Evolutionary conservation across 2,113 vertebrate genomes (phyloP).

Genomic region (Daubentonia madagascariensis): DNA sequence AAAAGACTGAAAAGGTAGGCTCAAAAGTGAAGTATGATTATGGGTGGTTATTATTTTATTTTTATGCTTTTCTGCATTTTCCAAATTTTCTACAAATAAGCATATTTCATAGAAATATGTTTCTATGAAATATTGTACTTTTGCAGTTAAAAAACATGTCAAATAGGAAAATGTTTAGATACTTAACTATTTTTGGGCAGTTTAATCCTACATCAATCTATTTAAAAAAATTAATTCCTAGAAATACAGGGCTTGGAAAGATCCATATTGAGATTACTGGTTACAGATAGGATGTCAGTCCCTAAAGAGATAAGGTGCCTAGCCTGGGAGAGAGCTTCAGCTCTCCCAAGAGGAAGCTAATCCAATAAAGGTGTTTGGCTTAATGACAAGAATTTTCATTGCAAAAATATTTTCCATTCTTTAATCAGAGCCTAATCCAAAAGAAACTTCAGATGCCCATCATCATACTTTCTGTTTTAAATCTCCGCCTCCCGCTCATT

Average conservation of each 20-base stretch:
- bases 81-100: background rate
- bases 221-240: constrained; percentile 22
- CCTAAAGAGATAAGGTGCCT: constrained; percentile 24
- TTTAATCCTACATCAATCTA: background rate
- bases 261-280: background rate
- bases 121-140: background rate
- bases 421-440: constrained; percentile 69
- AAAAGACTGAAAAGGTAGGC: background rate
- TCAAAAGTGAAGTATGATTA: background rate
- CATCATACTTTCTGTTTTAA: constrained; percentile 64
- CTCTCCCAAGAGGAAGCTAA: constrained; percentile 55
- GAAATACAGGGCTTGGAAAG: background rate
- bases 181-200: background rate
- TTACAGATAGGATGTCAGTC: constrained; percentile 1
- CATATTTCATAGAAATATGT: background rate
- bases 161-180: background rate
- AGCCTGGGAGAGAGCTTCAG: background rate
- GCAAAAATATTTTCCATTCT: constrained; percentile 75
- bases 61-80: constrained; percentile 27
- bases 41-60: background rate
- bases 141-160: background rate
- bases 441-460: constrained; percentile 48
- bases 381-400: constrained; percentile 70
- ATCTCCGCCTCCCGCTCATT: background rate
- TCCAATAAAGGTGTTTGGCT: constrained; percentile 70